These are phyloP conservation scores for Equus quagga DNA, from an alignment of 2,113 vertebrate species.

Conservation along the genomic window DNA sequence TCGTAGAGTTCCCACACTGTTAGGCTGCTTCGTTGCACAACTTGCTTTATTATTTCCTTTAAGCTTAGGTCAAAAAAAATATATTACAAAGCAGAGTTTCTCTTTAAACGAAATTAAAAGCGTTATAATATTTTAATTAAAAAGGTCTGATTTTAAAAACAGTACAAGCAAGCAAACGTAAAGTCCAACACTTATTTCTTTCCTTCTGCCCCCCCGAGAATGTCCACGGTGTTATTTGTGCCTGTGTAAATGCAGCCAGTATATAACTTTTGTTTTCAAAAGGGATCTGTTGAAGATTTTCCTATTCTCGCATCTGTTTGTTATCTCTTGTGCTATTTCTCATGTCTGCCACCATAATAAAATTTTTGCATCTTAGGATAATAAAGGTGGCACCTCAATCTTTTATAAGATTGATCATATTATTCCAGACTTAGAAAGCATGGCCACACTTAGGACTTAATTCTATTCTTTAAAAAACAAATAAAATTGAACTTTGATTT, in stretches of 20 bases:
- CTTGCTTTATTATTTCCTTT: slow-evolving; percentile 69
- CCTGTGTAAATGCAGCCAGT: neutral
- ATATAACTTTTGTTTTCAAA: slow-evolving; percentile 9
- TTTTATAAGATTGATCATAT: slow-evolving; percentile 45
- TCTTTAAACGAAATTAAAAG: slow-evolving; percentile 38
- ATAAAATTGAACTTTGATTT: slow-evolving; percentile 55
- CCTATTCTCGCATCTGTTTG: neutral
- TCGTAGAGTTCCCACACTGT: slow-evolving; percentile 65
- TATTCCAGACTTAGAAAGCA: neutral
- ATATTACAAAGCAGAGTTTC: slow-evolving; percentile 27
- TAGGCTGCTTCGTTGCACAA: slow-evolving; percentile 11
- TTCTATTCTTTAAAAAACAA: slow-evolving; percentile 31
- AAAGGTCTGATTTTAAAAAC: slow-evolving; percentile 29
- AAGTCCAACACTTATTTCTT: neutral
- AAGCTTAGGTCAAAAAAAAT: slow-evolving; percentile 65
- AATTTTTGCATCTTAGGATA: slow-evolving; percentile 3
- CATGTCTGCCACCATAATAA: neutral
- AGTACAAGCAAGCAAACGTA: neutral
- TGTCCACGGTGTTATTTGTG: neutral
- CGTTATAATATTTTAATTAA: slow-evolving; percentile 45
- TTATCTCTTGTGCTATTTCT: neutral
- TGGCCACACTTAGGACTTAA: neutral
- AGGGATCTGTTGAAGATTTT: neutral
- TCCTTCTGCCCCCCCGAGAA: neutral
- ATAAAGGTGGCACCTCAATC: slow-evolving; percentile 7